Base-by-base conservation (phyloP, 1,140 invertebrate genomes). In the Acromyrmex charruanus region DNA sequence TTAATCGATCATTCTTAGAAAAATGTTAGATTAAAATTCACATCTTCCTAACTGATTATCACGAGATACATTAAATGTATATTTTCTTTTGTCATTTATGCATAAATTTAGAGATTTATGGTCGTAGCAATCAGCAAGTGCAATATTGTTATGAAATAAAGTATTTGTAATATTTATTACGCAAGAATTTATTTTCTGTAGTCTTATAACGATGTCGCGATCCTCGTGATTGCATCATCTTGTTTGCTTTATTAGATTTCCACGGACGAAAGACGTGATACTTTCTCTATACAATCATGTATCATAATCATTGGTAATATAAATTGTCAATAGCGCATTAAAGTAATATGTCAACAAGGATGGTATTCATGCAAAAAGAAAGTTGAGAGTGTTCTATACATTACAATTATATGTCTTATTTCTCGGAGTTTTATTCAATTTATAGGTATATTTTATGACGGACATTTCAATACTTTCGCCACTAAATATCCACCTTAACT, bases 191-290 rank as follows among this genome's bases (percentile, higher is more conserved):
- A 49, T 79, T 79, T 66, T 66, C 61, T 6, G 6, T 16, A 16
- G 53, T 18, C 35, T 12, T 21, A 25, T 59, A 77, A 65, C 18
- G 77, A 79, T 79, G 61, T 31, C 18, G 44, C 77, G 58, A 65
- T 9, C 5, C 25, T 44, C 7, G 10, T 10, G 61, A 51, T 79
- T 79, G 61, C 77, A 10, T 79, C 39, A 65, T 66, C 77, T 77
- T 77, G 59, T 65, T 77, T 77, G 59, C 59, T 77, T 77, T 77
- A 77, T 65, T 77, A 39, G 39, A 77, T 55, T 77, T 77, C 75
- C 59, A 65, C 39, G 44, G 58, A 25, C 59, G 75, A 14, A 77
- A 65, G 21, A 51, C 44, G 44, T 79, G 25, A 63, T 44, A 79
- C 77, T 66, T 79, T 79, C 77, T 66, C 61, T 25, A 65, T 63